These are phyloP conservation scores for Argyra leucocephala DNA, from an alignment of 2,888 invertebrate genomes.

Conservation along the genomic window DNA sequence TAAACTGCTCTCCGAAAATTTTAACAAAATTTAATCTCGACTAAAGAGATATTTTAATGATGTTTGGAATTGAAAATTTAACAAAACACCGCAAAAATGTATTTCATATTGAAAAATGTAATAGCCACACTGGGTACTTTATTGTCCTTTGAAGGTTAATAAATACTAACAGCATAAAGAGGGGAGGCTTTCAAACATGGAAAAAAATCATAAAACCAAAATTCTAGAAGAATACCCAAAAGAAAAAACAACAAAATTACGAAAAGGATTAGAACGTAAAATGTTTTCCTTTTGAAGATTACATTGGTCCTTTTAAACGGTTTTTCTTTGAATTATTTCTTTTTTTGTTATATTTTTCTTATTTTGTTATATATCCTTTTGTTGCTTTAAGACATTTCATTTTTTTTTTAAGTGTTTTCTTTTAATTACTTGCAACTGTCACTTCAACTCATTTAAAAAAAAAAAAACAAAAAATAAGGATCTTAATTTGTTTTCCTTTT, in stretches of 20 bases:
- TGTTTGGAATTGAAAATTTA: too few species aligned
- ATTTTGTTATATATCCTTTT: background rate
- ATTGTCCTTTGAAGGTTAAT: too few species aligned
- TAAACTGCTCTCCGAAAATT: too few species aligned
- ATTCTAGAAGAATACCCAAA: too few species aligned
- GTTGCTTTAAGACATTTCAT: background rate
- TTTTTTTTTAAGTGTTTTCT: background rate
- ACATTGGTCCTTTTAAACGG: background rate
- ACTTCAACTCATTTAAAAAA: background rate
- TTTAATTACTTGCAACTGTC: conserved; percentile 3
- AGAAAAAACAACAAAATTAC: background rate
- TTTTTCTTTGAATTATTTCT: background rate
- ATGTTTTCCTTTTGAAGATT: background rate
- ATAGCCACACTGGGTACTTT: too few species aligned
- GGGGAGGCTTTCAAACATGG: too few species aligned
- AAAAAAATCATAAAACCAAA: too few species aligned
- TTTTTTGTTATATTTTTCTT: background rate
- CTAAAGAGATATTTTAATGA: too few species aligned
- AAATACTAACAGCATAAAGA: too few species aligned
- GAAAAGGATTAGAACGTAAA: background rate
- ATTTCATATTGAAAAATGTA: too few species aligned
- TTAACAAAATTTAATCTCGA: too few species aligned
- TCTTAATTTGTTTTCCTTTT: background rate
- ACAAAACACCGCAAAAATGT: too few species aligned
- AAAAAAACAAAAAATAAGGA: background rate